Conservation (phyloP, 2,797 vertebrate species). For the Cossypha heuglini region DNA sequence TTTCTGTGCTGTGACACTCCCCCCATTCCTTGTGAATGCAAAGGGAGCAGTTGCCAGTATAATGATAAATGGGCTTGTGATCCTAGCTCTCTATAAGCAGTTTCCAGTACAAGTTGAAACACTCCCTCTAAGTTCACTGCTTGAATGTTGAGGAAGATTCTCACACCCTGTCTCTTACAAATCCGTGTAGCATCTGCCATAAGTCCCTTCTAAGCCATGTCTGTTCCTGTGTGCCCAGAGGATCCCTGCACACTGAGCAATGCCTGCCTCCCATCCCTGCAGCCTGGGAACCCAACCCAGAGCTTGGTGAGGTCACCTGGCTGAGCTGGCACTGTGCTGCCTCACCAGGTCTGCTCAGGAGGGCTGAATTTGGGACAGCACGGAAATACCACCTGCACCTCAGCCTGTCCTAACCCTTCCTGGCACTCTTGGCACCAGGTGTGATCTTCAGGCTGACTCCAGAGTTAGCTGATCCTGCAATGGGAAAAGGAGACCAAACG, state of each 20-base stretch:
- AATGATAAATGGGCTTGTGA: constrained; percentile 16
- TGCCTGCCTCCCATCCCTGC: accelerated
- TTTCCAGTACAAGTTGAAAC: not conserved
- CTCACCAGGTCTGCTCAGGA: accelerated
- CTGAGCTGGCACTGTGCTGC: accelerated
- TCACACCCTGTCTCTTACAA: not conserved
- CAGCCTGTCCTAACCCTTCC: not conserved
- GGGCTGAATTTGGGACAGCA: accelerated
- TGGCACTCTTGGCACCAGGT: not conserved
- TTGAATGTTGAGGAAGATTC: not conserved
- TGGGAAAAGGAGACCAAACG: not conserved
- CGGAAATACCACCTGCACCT: not conserved
- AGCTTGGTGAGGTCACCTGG: not conserved
- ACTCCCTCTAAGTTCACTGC: not conserved
- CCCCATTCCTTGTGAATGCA: not conserved
- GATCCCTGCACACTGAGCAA: not conserved
- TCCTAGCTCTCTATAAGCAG: not conserved
- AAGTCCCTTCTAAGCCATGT: not conserved
- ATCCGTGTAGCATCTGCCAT: accelerated
- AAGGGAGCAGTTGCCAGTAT: not conserved
- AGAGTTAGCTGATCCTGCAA: not conserved
- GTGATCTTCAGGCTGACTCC: not conserved
- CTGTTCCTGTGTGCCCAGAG: not conserved
- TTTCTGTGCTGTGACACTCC: not conserved
- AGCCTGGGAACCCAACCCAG: not conserved